Evolutionary conservation across 1,140 invertebrate genomes (phyloP).

Genomic region (Drosophila trapezifrons): DNA sequence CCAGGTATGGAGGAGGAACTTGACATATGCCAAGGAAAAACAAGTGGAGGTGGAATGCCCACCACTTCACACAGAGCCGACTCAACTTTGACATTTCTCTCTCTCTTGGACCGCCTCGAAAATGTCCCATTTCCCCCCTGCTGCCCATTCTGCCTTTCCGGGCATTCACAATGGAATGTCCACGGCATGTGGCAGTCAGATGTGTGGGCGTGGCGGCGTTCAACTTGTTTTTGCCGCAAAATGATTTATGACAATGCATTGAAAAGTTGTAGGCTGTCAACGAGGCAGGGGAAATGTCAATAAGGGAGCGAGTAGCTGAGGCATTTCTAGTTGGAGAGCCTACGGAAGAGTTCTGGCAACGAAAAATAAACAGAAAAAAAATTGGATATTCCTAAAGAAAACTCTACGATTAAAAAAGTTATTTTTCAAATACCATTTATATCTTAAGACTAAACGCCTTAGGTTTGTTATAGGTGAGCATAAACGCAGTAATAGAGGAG

Average conservation of each 20-base stretch:
- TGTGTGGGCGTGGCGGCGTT: slow-evolving; percentile 51
- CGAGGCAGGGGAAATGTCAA: slow-evolving; percentile 44
- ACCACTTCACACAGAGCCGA: slow-evolving; percentile 34
- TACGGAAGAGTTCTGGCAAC: neutral
- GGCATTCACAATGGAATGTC: slow-evolving; percentile 47
- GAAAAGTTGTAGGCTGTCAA: slow-evolving; percentile 66
- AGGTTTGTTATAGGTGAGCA: too few relatives aligned
- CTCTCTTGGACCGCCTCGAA: slow-evolving; percentile 16
- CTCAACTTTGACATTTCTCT: slow-evolving; percentile 69
- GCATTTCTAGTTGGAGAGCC: slow-evolving; percentile 13
- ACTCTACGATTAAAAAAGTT: neutral
- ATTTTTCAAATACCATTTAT: neutral
- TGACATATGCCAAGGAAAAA: slow-evolving; percentile 37
- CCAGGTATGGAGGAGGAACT: slow-evolving; percentile 28
- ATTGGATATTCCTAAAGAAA: too few relatives aligned
- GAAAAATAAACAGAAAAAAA: too few relatives aligned
- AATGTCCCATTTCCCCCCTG: neutral
- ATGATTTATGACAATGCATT: slow-evolving; percentile 79
- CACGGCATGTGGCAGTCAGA: slow-evolving; percentile 53
- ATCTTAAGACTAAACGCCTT: too few relatives aligned
- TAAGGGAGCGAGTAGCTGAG: slow-evolving; percentile 32
- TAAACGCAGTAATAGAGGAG: too few relatives aligned
- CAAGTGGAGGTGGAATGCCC: slow-evolving; percentile 35
- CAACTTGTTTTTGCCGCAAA: slow-evolving; percentile 73
- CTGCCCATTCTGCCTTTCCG: slow-evolving; percentile 6